phyloP scores from a whole-genome alignment of 2,888 invertebrate species.

The Coleophora flavipennella region DNA sequence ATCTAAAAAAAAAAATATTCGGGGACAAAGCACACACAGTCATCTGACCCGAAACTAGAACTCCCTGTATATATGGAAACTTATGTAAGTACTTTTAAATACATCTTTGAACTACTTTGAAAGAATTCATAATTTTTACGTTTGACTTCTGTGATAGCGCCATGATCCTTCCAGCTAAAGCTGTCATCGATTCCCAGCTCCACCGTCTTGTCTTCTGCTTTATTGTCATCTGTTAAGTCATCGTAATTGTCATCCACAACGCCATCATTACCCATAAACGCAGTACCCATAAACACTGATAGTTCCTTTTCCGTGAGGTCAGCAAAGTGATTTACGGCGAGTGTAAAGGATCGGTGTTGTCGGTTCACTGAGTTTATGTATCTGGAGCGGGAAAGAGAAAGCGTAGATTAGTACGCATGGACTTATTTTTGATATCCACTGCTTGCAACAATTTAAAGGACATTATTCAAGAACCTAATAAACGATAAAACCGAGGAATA shows the following conservation, averaged over 20 bases:
- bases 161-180: conserved; percentile 13
- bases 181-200: background rate
- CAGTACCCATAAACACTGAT: conserved; percentile 3
- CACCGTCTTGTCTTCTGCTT: background rate
- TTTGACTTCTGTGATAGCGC: conserved; percentile 13
- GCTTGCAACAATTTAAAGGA: too few species aligned
- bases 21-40: too few species aligned
- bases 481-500: too few species aligned
- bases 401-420: too few species aligned
- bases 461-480: too few species aligned
- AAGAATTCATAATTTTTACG: conserved; percentile 9
- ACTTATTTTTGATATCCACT: too few species aligned
- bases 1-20: conserved; percentile 8
- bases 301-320: conserved; percentile 12
- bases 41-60: too few species aligned
- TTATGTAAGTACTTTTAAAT: too few species aligned
- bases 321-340: conserved; percentile 13
- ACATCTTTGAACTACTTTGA: too few species aligned
- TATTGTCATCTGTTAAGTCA: conserved; percentile 1
- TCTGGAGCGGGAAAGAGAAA: conserved; percentile 7
- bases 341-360: conserved; percentile 8
- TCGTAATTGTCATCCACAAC: background rate
- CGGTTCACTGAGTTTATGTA: conserved; percentile 13
- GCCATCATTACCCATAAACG: background rate
- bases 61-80: too few species aligned